Conservation (phyloP, 2,888 invertebrate genomes). For the Exocentrus adspersus region DNA sequence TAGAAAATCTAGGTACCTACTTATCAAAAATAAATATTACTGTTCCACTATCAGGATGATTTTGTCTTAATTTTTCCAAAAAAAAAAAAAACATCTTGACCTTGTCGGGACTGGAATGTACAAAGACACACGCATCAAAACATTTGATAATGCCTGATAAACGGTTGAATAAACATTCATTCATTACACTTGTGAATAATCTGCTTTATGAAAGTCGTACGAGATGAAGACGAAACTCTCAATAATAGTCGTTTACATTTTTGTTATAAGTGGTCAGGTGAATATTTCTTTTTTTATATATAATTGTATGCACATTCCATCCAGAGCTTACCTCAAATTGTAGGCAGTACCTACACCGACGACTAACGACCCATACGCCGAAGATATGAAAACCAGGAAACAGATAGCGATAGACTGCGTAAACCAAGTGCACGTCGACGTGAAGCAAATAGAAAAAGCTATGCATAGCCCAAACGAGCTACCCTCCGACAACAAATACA, state of each 20-base stretch:
- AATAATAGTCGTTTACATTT: too few relatives aligned
- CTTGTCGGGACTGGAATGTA: not conserved
- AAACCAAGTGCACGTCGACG: conserved; percentile 47
- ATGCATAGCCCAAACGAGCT: conserved; percentile 36
- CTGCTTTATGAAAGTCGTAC: too few relatives aligned
- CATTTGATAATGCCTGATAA: not conserved
- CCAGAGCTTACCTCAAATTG: too few relatives aligned
- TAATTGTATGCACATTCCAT: not conserved
- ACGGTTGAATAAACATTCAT: not conserved
- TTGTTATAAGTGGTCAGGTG: not conserved
- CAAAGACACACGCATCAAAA: not conserved
- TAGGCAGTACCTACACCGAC: conserved; percentile 10
- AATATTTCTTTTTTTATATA: not conserved
- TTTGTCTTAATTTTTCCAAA: not conserved
- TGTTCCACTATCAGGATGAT: not conserved
- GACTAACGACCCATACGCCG: conserved; percentile 27
- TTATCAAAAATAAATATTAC: not conserved
- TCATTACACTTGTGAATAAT: too few relatives aligned
- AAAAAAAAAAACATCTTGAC: not conserved
- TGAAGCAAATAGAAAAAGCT: conserved; percentile 42
- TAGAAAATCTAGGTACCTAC: not conserved
- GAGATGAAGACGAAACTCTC: too few relatives aligned
- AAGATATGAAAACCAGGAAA: conserved; percentile 37
- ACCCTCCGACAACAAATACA: conserved; percentile 46
- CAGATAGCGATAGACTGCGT: conserved; percentile 48